Evolutionary conservation across 2,888 invertebrate species (phyloP), one percentile per base, ranked within the genome.

Genomic region (Gnatocerus cornutus): DNA sequence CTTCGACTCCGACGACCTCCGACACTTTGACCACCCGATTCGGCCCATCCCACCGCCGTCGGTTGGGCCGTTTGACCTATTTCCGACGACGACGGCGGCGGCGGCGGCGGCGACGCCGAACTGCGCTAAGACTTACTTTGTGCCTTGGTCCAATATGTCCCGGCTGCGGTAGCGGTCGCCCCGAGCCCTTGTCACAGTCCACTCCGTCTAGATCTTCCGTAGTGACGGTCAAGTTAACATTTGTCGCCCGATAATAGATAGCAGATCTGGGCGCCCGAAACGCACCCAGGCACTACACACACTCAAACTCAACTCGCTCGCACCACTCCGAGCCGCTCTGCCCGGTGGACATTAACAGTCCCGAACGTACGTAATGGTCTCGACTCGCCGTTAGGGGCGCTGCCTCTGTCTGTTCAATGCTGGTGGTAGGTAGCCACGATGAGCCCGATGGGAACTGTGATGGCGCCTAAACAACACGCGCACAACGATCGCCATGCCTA

Each of bases 201-300:
- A 80, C 81, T 80, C 81, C 80, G 80, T 81, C 78, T 76, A 80
- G 80, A 79, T 77, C 80, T 82, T 82, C 81, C 80, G 81, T 83
- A 80, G 81, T 79, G 81, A 79, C 79, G 83, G 84, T 84, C 84
- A 85, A 81, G 85, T 84, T 80, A 84, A 84, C 85, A 84, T 85
- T 81, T 79, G 84, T 82, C 82, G 81, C 77, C 77, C 78, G 78
- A 74, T 74, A 80, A 76, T 78, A 78, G 78, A 45, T 79, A 80
- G 80, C 79, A 77, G 79, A 80, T 78, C 80, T 77, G 80, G 81
- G 81, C 82, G 82, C 81, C 81, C 80, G 78, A 79, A 80, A 81
- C 80, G 82, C 83, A 83, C 82, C 84, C 84, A 83, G 80, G 76
- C 82, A 84, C 84, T 82, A 82, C 84, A 83, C 84, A 79, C 83